Evolutionary conservation across 2,113 vertebrate genomes (phyloP).

Genomic region (Petrocephalus microphthalmus): DNA sequence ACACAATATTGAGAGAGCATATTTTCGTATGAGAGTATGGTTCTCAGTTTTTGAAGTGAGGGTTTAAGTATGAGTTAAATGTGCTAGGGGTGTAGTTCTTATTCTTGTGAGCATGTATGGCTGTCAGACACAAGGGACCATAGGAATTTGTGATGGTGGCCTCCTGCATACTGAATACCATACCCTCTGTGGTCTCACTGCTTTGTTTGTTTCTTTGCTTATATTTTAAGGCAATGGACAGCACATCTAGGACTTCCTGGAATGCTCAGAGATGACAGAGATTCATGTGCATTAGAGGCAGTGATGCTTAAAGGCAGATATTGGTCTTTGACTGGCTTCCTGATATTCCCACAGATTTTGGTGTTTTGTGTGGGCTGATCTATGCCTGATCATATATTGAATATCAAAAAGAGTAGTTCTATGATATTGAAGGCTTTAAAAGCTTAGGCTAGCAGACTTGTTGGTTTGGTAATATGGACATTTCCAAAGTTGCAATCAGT

Average conservation of each 20-base stretch:
- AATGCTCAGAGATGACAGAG: neutral
- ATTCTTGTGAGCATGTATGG: neutral
- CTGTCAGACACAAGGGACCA: neutral
- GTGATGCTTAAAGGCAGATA: too few species aligned
- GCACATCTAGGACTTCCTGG: too few species aligned
- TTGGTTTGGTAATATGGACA: neutral
- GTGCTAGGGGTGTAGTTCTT: too few species aligned
- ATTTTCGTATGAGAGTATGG: too few species aligned
- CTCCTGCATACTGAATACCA: neutral
- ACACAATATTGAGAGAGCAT: neutral
- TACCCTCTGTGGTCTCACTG: neutral
- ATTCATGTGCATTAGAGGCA: too few species aligned
- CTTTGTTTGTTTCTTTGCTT: neutral
- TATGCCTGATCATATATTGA: too few species aligned
- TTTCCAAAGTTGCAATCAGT: neutral
- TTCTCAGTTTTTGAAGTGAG: neutral
- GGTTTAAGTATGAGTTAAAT: too few species aligned
- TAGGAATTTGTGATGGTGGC: neutral
- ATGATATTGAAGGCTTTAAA: neutral
- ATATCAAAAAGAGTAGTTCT: neutral
- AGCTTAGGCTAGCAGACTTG: neutral
- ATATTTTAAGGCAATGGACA: neutral
- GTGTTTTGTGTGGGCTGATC: too few species aligned
- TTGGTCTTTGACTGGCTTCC: too few species aligned
- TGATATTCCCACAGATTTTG: too few species aligned